Percentiles rank a stretch among this genome's conserved stretches.
Conservation (phyloP, 2,113 vertebrate genomes). For the Sminthopsis crassicaudata region DNA sequence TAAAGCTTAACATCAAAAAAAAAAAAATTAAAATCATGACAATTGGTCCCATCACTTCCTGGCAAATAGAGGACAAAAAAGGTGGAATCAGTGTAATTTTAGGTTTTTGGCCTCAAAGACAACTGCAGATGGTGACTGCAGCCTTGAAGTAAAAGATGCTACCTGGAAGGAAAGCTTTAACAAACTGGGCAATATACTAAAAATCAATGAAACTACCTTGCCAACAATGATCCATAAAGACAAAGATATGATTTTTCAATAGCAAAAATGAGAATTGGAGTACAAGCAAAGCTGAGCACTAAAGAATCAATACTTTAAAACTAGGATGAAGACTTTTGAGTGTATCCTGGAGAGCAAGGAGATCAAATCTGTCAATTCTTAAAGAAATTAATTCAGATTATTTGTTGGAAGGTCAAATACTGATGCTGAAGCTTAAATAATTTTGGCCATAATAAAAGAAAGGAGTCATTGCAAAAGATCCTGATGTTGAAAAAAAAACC, state of each 20-base stretch:
- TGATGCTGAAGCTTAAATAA: too few relatives aligned
- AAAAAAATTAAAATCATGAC: background rate
- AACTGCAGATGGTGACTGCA: background rate
- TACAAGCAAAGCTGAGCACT: too few relatives aligned
- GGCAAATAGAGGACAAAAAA: background rate
- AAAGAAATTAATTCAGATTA: too few relatives aligned
- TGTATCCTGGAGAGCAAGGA: too few relatives aligned
- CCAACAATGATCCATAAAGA: background rate
- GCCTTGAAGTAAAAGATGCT: background rate
- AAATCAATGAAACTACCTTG: background rate
- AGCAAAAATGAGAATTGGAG: background rate
- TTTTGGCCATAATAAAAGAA: too few relatives aligned
- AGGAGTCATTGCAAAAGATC: too few relatives aligned
- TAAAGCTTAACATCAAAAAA: background rate
- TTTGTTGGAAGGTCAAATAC: too few relatives aligned
- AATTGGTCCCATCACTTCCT: background rate
- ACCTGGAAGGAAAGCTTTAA: background rate
- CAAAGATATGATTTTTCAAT: background rate
- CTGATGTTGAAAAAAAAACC: too few relatives aligned
- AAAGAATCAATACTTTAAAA: too few relatives aligned
- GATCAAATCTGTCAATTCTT: too few relatives aligned
- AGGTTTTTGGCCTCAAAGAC: background rate
- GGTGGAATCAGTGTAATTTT: background rate
- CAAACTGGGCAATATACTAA: background rate
- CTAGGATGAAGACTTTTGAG: too few relatives aligned